Conservation (phyloP, 23 tunicate genomes). For the Trididemnum nubilum region DNA sequence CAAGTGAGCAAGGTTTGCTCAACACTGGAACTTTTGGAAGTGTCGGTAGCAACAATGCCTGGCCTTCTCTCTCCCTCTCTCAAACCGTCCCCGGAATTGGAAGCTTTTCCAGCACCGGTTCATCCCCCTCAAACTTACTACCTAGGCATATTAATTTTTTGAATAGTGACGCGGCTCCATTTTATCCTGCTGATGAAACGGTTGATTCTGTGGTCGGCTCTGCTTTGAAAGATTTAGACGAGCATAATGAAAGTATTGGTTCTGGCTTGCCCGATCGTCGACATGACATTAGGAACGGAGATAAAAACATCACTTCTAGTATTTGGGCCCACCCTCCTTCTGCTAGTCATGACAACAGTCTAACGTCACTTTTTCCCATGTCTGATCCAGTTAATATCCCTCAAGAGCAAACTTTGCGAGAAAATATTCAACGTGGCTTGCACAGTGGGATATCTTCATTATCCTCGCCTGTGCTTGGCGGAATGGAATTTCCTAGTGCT, state of each 20-base stretch:
- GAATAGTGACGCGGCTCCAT: constrained; percentile 75
- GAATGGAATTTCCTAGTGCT: constrained; percentile 40
- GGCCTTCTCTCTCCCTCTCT: constrained; percentile 41
- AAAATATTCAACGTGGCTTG: background rate
- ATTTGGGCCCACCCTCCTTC: constrained; percentile 37
- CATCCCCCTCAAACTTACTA: constrained; percentile 43
- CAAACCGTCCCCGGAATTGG: constrained; percentile 35
- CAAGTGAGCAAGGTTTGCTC: constrained; percentile 10
- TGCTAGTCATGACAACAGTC: constrained; percentile 27
- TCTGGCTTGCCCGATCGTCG: too few species aligned
- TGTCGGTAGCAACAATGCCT: constrained; percentile 41
- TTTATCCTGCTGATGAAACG: constrained; percentile 90
- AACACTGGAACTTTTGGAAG: constrained; percentile 19
- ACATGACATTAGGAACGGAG: background rate
- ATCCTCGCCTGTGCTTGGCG: constrained; percentile 46
- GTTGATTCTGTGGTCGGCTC: constrained; percentile 88
- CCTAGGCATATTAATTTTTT: constrained; percentile 31
- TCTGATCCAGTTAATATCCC: constrained; percentile 92
- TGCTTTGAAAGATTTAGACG: constrained; percentile 78
- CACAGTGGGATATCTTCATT: constrained; percentile 37
- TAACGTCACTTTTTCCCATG: constrained; percentile 55
- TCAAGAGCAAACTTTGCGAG: constrained; percentile 44
- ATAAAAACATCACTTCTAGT: constrained; percentile 4
- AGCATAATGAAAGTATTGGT: background rate
- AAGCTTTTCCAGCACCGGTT: constrained; percentile 59